Conservation (phyloP, 2,113 vertebrate genomes). For the Aspiorhynchus laticeps region DNA sequence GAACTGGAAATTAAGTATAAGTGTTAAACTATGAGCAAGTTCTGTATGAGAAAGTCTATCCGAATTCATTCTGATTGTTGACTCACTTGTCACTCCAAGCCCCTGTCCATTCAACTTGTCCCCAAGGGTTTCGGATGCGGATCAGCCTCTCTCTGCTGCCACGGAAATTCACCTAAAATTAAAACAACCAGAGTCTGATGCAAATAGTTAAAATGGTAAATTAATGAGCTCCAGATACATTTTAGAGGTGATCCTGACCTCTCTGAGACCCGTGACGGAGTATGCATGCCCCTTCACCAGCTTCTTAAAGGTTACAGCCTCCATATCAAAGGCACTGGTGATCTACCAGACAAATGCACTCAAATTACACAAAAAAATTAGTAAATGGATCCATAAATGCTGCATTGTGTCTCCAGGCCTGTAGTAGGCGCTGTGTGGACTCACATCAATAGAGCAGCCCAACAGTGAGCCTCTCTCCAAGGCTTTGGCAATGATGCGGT, state of each 20-base stretch:
- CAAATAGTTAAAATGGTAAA: background rate
- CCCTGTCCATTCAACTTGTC: conserved; percentile 86
- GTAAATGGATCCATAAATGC: background rate
- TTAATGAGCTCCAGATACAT: background rate
- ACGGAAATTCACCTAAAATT: conserved; percentile 72
- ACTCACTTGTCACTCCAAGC: conserved; percentile 86
- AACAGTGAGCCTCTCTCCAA: conserved; percentile 83
- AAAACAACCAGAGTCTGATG: background rate
- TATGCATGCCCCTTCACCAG: conserved; percentile 94
- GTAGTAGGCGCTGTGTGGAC: conserved; percentile 19
- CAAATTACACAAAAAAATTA: background rate
- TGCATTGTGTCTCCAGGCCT: background rate
- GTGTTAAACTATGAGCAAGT: background rate
- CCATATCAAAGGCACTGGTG: conserved; percentile 78
- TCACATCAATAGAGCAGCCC: conserved; percentile 89
- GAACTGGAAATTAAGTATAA: conserved; percentile 70
- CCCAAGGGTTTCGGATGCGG: conserved; percentile 86
- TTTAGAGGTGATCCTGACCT: conserved; percentile 71
- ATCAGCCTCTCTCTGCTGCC: conserved; percentile 76
- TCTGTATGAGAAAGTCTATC: background rate
- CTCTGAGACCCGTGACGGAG: conserved; percentile 81
- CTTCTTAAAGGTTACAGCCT: conserved; percentile 86
- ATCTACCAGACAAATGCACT: conserved; percentile 72
- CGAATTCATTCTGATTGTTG: background rate
- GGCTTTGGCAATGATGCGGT: conserved; percentile 81